Evolutionary conservation across 35 echinoderm and acorn worm species (phyloP).

Genomic region (Nesometra sesokonis): DNA sequence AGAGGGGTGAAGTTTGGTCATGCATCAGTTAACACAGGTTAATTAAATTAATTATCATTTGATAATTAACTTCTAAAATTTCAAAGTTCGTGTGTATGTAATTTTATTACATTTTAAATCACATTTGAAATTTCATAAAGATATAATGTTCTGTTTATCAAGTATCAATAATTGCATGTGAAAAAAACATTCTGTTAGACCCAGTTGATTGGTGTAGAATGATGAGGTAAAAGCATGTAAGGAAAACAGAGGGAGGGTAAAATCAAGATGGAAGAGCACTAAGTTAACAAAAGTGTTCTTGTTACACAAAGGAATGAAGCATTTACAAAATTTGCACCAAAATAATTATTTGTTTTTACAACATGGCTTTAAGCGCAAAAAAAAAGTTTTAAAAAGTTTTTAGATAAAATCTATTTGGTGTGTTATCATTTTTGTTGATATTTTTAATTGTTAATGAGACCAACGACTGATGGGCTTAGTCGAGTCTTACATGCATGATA

Average conservation of each 20-base stretch:
- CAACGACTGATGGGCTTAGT: background rate
- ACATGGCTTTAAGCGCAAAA: background rate
- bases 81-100: background rate
- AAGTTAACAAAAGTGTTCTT: background rate
- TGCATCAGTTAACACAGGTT: background rate
- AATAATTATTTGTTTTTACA: background rate
- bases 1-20: background rate
- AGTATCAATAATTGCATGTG: background rate
- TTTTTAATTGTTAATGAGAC: background rate
- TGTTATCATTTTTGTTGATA: background rate
- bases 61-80: background rate
- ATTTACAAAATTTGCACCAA: background rate
- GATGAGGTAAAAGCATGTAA: background rate
- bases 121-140: background rate
- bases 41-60: too few species aligned
- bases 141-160: background rate
- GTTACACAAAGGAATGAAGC: background rate
- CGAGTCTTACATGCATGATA: background rate
- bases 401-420: background rate
- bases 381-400: background rate
- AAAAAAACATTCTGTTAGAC: background rate
- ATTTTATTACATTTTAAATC: too few species aligned
- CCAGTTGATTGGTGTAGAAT: background rate
- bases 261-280: background rate
- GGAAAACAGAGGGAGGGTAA: background rate